A percentile compares a stretch with the other conserved stretches of the same genome.
phyloP scores from a whole-genome alignment of 2,888 invertebrate species.

The Trachelus troglodyta region DNA sequence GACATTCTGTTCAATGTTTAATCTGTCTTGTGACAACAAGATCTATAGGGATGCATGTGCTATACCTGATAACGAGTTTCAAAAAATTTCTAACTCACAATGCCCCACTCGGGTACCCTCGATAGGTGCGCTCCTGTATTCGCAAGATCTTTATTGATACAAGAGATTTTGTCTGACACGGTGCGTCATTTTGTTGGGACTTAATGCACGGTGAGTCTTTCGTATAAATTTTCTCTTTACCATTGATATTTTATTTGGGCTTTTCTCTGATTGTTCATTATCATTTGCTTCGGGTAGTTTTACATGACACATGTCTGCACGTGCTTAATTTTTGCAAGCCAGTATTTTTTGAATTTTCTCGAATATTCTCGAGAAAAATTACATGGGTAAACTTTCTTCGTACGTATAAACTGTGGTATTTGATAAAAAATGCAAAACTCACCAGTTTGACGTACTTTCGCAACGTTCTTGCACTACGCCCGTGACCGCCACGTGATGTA shows the following conservation, averaged over 20 bases:
- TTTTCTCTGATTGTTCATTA: not conserved
- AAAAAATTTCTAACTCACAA: not conserved
- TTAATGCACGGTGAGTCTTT: not conserved
- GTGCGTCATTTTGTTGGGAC: not conserved
- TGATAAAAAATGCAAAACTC: not conserved
- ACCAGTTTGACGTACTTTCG: not conserved
- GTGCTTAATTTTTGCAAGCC: not conserved
- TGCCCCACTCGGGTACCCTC: not conserved
- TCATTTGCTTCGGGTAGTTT: not conserved
- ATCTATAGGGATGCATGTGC: not conserved
- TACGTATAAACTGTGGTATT: not conserved
- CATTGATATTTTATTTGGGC: too few species aligned
- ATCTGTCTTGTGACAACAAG: not conserved
- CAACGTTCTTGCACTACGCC: not conserved
- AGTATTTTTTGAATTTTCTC: not conserved
- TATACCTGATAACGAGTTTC: not conserved
- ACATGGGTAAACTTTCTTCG: not conserved
- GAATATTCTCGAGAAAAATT: not conserved
- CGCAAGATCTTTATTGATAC: not conserved
- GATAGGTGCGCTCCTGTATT: not conserved
- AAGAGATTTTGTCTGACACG: not conserved
- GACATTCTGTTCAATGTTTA: not conserved
- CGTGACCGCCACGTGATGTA: constrained; percentile 15
- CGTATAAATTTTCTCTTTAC: not conserved
- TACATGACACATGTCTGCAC: not conserved